Percentiles rank a stretch among this genome's conserved stretches.
Conservation (phyloP, 2,797 vertebrate species). For the Neostethus bicornis region DNA sequence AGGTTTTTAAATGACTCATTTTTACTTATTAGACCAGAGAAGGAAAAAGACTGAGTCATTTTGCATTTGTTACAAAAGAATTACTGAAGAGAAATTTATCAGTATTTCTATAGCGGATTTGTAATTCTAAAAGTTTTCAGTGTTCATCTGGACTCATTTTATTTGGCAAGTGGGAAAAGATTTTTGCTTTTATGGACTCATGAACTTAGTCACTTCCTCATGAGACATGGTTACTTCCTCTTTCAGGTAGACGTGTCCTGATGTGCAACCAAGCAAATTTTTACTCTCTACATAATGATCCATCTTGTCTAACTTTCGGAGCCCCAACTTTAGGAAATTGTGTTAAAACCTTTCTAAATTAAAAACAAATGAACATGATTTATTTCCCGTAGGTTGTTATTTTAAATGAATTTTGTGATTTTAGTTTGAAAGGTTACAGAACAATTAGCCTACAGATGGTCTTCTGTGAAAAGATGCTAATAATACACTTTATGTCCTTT, state of each 20-base stretch:
- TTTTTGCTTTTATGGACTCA: neutral
- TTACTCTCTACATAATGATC: too few species aligned
- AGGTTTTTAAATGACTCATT: too few species aligned
- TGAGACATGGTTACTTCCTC: neutral
- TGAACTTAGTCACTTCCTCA: neutral
- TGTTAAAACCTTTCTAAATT: neutral
- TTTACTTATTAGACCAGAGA: neutral
- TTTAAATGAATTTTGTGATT: neutral
- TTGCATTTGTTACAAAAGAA: neutral
- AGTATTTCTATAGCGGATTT: neutral
- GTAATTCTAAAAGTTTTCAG: neutral
- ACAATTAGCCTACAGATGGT: neutral
- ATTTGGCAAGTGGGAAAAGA: neutral
- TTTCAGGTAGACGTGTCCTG: neutral
- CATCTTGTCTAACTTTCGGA: too few species aligned
- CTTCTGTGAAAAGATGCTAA: slow-evolving; percentile 21
- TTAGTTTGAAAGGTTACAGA: neutral
- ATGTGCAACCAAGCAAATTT: neutral
- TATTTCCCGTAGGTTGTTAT: neutral
- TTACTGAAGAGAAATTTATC: neutral
- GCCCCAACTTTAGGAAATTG: too few species aligned
- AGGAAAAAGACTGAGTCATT: neutral
- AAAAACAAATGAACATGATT: too few species aligned
- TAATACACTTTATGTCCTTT: slow-evolving; percentile 7
- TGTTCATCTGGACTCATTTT: neutral